Percentiles rank a stretch among this genome's conserved stretches.
phyloP scores from a whole-genome alignment of 1,140 invertebrate species.

The Scaptodrosophila lebanonensis region DNA sequence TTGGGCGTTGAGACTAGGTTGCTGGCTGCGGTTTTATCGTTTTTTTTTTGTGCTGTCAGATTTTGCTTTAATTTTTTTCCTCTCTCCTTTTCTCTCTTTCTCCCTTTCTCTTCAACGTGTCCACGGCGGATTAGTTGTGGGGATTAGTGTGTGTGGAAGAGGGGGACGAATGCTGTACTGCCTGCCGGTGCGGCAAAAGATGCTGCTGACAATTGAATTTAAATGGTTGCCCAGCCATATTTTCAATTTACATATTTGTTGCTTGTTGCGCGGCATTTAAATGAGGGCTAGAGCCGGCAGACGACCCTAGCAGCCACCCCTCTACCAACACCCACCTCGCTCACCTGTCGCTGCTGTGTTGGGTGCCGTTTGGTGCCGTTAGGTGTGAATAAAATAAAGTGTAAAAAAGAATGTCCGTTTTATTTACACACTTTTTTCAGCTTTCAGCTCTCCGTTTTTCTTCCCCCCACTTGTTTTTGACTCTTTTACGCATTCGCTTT shows the following conservation, averaged over 20 bases:
- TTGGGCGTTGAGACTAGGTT: too few relatives aligned
- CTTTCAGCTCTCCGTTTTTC: slow-evolving; percentile 12
- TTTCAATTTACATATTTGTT: slow-evolving; percentile 75
- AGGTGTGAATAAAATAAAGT: slow-evolving; percentile 29
- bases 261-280: slow-evolving; percentile 67
- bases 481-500: slow-evolving; percentile 54
- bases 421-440: slow-evolving; percentile 59
- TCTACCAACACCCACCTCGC: slow-evolving; percentile 9
- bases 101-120: too few relatives aligned
- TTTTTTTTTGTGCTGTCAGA: too few relatives aligned
- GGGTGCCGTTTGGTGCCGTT: slow-evolving; percentile 55
- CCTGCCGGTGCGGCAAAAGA: too few relatives aligned
- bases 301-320: too few relatives aligned
- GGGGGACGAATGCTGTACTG: too few relatives aligned
- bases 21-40: too few relatives aligned
- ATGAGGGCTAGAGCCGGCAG: slow-evolving; percentile 40
- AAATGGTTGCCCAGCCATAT: slow-evolving; percentile 63
- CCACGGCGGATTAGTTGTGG: too few relatives aligned
- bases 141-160: too few relatives aligned
- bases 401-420: slow-evolving; percentile 30
- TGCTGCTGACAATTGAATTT: slow-evolving; percentile 66
- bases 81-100: too few relatives aligned
- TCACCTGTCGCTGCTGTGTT: slow-evolving; percentile 47
- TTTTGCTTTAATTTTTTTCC: too few relatives aligned
- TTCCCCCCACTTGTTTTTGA: slow-evolving; percentile 10